Conservation (phyloP, 2,888 invertebrate genomes). For the Taphrorychus bicolor region DNA sequence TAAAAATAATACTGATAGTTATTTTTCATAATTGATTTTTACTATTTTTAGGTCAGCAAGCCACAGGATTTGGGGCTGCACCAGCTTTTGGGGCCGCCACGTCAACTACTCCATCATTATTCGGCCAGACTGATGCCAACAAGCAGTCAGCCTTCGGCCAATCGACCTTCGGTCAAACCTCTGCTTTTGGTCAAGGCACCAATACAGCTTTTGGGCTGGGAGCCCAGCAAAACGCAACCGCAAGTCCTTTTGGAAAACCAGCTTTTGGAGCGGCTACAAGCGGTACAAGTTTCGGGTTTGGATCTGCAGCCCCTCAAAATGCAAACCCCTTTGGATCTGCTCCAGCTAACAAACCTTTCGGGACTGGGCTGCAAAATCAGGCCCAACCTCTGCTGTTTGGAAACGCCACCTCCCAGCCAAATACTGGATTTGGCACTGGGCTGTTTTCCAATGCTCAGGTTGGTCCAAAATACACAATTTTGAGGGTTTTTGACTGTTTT, state of each 20-base stretch:
- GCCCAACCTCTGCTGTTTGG: constrained; percentile 52
- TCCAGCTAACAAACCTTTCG: constrained; percentile 63
- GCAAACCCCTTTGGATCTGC: constrained; percentile 54
- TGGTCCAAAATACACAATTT: too few species aligned
- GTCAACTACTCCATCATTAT: constrained; percentile 61
- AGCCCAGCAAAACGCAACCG: constrained; percentile 43
- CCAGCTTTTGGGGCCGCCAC: constrained; percentile 52
- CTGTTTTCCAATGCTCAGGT: constrained; percentile 54
- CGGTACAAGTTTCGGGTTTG: constrained; percentile 56
- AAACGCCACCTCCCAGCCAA: constrained; percentile 51
- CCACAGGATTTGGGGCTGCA: constrained; percentile 40
- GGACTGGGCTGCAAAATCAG: constrained; percentile 52
- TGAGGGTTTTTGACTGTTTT: too few species aligned
- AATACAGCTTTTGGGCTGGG: constrained; percentile 50
- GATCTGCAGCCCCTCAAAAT: constrained; percentile 58
- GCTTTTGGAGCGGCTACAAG: constrained; percentile 52
- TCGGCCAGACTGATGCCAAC: constrained; percentile 61
- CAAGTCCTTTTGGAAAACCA: constrained; percentile 47
- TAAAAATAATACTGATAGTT: too few species aligned
- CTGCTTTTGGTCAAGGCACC: constrained; percentile 61
- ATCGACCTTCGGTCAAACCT: constrained; percentile 70
- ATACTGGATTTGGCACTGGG: constrained; percentile 64
- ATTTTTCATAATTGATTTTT: constrained; percentile 2
- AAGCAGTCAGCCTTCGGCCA: constrained; percentile 59
- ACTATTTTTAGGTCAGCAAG: constrained; percentile 50